Evolutionary conservation across 2,797 vertebrate genomes (phyloP).

Genomic region (Alfaro cultratus): DNA sequence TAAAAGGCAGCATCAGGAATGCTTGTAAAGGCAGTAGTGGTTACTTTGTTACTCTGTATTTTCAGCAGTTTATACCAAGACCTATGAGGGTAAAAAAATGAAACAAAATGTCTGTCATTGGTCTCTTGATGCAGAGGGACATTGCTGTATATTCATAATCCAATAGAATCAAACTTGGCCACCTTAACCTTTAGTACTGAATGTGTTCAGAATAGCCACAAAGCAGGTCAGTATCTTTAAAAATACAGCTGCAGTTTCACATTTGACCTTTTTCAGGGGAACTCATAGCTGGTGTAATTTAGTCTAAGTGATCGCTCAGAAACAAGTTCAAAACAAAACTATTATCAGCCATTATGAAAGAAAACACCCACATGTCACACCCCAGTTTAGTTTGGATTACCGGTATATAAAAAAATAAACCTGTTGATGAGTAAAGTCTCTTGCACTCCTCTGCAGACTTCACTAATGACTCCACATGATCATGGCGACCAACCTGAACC

Average conservation of each 20-base stretch:
- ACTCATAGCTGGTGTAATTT: background rate
- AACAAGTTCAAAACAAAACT: background rate
- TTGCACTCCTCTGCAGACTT: constrained; percentile 84
- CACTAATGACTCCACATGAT: constrained; percentile 90
- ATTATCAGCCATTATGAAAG: background rate
- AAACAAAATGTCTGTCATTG: background rate
- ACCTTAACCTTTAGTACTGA: background rate
- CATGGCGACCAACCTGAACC: constrained; percentile 89
- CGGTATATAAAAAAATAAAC: background rate
- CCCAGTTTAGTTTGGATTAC: background rate
- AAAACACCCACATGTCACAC: background rate
- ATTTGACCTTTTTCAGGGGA: background rate
- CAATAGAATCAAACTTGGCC: background rate
- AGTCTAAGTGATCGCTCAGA: background rate
- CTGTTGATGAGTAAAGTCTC: constrained; percentile 61
- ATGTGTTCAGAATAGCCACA: background rate
- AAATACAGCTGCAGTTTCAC: background rate
- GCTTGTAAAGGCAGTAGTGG: too few species aligned
- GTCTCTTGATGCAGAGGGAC: background rate
- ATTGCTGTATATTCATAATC: background rate
- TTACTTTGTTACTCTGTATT: background rate
- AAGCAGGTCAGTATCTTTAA: background rate
- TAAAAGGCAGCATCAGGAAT: too few species aligned
- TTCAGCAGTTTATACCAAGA: background rate
- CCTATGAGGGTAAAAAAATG: background rate